Percentiles rank a stretch among this genome's conserved stretches.
Conservation (phyloP, 2,888 invertebrate genomes). For the Hirtodrosophila trivittata region DNA sequence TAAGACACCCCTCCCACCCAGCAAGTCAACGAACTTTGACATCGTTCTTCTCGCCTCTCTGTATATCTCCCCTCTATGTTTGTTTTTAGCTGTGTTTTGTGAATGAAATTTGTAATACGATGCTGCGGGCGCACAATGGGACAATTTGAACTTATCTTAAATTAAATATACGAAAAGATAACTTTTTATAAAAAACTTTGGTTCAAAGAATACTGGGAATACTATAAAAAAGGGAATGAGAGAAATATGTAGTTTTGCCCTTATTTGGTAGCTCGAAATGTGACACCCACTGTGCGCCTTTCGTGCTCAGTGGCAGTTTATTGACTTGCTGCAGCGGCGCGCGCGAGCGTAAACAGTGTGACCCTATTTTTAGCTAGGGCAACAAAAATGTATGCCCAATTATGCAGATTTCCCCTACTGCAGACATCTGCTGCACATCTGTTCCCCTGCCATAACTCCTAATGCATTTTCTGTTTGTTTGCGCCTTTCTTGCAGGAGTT, state of each 20-base stretch:
- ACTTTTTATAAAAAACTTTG: neutral
- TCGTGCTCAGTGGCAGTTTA: conserved; percentile 62
- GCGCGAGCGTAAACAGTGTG: conserved; percentile 62
- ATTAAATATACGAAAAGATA: neutral
- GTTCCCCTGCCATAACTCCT: conserved; percentile 29
- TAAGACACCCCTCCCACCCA: neutral
- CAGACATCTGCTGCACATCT: conserved; percentile 55
- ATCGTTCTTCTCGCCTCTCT: conserved; percentile 24
- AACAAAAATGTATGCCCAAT: conserved; percentile 69
- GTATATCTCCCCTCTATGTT: conserved; percentile 22
- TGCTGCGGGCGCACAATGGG: conserved; percentile 63
- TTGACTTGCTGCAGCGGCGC: conserved; percentile 65
- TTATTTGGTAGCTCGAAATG: neutral
- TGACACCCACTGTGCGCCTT: conserved; percentile 34
- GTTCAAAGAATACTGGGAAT: neutral
- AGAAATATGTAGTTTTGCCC: too few species aligned
- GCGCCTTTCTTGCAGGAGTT: conserved; percentile 53
- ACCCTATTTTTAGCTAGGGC: conserved; percentile 72
- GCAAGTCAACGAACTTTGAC: conserved; percentile 75
- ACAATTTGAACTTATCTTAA: conserved; percentile 15
- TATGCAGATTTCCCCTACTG: conserved; percentile 65
- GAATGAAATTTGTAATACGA: conserved; percentile 82
- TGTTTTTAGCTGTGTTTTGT: conserved; percentile 67
- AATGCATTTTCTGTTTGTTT: conserved; percentile 38
- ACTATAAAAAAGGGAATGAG: too few species aligned